A percentile compares a stretch with the other conserved stretches of the same genome.
Evolutionary conservation across 2,113 vertebrate species (phyloP).

Genomic region (Phycodurus eques): DNA sequence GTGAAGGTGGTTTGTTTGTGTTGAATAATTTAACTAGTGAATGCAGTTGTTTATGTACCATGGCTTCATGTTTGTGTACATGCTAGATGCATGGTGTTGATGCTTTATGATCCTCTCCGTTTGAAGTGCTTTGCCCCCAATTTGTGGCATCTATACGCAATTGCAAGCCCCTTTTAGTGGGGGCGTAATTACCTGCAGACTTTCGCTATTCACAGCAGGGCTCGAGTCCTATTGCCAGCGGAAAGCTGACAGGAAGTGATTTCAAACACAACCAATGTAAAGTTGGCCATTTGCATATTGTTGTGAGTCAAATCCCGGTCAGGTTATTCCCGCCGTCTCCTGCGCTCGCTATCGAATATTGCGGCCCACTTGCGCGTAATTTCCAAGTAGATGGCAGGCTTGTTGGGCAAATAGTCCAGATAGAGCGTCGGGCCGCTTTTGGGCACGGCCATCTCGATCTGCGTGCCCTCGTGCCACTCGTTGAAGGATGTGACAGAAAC

Average conservation of each 20-base stretch:
- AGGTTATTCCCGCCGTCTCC: slow-evolving; percentile 75
- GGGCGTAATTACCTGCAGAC: too few species aligned
- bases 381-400: slow-evolving; percentile 87
- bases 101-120: not conserved
- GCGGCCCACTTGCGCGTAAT: slow-evolving; percentile 92
- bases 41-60: not conserved
- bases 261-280: not conserved
- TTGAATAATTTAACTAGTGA: too few species aligned
- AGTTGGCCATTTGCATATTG: slow-evolving; percentile 13
- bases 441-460: slow-evolving; percentile 93
- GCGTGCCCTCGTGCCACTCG: slow-evolving; percentile 98
- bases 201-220: too few species aligned
- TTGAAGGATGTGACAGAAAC: slow-evolving; percentile 97
- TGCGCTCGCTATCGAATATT: slow-evolving; percentile 82
- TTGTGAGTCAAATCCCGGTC: not conserved
- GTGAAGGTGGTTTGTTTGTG: too few species aligned
- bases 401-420: slow-evolving; percentile 90
- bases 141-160: not conserved
- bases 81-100: not conserved
- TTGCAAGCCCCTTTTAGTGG: not conserved
- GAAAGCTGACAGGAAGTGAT: not conserved
- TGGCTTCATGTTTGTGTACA: not conserved
- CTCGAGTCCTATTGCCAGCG: too few species aligned
- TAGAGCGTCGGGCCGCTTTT: slow-evolving; percentile 80
- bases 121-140: not conserved